Evolutionary conservation across 92 coral and sea anemone species (phyloP).

Genomic region (Epizoanthus scotinus): DNA sequence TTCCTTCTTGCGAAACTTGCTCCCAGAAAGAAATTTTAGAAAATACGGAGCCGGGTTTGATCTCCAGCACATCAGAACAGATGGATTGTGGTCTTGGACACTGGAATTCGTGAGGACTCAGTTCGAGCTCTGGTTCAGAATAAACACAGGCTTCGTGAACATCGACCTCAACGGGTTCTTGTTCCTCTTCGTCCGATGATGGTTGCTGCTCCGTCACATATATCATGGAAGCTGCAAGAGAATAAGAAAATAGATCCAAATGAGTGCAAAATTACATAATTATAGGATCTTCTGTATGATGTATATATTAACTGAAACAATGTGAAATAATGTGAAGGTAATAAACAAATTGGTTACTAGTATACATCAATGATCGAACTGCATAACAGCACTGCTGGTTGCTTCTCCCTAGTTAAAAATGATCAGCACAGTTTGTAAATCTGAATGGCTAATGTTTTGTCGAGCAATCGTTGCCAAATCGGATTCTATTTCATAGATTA

Average conservation of each 20-base stretch:
- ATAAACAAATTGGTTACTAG: no score
- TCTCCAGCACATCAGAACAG: conserved; percentile 35
- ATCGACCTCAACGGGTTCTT: conserved; percentile 50
- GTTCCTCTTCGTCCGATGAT: conserved; percentile 6
- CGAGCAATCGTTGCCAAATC: no score
- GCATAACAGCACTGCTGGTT: no score
- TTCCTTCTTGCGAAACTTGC: conserved; percentile 54
- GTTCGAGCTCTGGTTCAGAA: conserved; percentile 50
- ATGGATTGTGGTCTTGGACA: conserved; percentile 40
- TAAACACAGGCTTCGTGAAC: conserved; percentile 36
- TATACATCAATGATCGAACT: no score
- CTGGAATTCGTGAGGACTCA: conserved; percentile 20
- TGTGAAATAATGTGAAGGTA: no score
- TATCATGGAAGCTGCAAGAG: conserved; percentile 16
- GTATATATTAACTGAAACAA: no score
- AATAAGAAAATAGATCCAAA: neutral
- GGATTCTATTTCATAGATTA: no score
- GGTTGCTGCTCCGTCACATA: conserved; percentile 49
- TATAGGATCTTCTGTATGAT: no score
- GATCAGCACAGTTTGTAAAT: no score
- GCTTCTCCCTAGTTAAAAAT: no score
- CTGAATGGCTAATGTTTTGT: no score
- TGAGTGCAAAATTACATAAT: neutral
- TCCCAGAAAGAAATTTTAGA: conserved; percentile 48
- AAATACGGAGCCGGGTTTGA: conserved; percentile 37